Evolutionary conservation across 2,888 invertebrate genomes (phyloP), one percentile per base, ranked within the genome.

Genomic region (Spisula solida): DNA sequence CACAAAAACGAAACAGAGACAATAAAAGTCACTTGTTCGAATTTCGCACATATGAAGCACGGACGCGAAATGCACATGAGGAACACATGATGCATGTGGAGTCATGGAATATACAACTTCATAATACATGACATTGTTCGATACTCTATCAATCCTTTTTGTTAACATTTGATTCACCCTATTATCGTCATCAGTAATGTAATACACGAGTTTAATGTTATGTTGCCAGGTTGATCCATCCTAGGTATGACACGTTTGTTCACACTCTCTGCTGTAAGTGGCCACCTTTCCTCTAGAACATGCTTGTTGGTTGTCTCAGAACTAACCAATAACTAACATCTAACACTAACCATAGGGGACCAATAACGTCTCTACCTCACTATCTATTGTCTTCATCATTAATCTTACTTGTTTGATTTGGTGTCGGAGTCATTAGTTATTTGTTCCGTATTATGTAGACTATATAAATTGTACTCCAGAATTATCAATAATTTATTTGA

Each of bases 201-300:
- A 78, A 78, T 78, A 34, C 0, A 34, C 1, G n/a, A 47, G 78
- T 20, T 16, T 56, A 56, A 81, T 81, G 47, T 81, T 56, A 29
- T 56, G 25, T 29, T 16, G n/a, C 25, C 75, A 83, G 83, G 83
- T 83, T 83, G 83, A 70, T 75, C 29, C 14, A 83, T 51, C 83
- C 83, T 83, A 83, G 83, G 83, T 83, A 83, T 25, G 75, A 48
- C 51, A 31, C 51, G 48, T 83, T 82, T 82, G 25, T 41, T 48
- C 48, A 29, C 47, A 20, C 25, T 25, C 60, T 82, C 66, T n/a
- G 82, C 82, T n/a, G 82, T 82, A 82, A 82, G 82, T 82, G n/a
- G 41, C 56, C 70, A 34, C 82, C 70, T 82, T 82, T 70, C 82
- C 60, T n/a, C n/a, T 66, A 66, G 60, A 25, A 66, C n/a, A 66